These are phyloP conservation scores for Hoplodrina ambigua DNA, from an alignment of 2,888 invertebrate genomes.

Conservation along the genomic window DNA sequence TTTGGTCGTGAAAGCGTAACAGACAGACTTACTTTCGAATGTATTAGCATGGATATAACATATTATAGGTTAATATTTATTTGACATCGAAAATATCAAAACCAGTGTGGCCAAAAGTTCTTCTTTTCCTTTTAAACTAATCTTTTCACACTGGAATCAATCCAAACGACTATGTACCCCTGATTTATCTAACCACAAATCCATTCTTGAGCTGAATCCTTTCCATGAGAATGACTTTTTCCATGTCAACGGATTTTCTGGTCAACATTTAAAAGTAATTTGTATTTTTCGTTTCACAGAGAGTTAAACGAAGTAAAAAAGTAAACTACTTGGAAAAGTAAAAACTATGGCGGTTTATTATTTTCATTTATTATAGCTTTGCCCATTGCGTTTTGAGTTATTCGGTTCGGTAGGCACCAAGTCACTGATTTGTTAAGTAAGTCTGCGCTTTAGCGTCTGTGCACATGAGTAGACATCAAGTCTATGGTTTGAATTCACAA, in stretches of 20 bases:
- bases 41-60: no score
- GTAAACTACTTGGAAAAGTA: slow-evolving; percentile 45
- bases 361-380: slow-evolving; percentile 26
- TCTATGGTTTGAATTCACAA: slow-evolving; percentile 7
- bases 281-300: slow-evolving; percentile 69
- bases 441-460: slow-evolving; percentile 3
- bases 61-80: no score
- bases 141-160: slow-evolving; percentile 54
- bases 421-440: slow-evolving; percentile 24
- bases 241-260: slow-evolving; percentile 80
- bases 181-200: slow-evolving; percentile 79
- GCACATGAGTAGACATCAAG: slow-evolving; percentile 20
- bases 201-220: slow-evolving; percentile 78
- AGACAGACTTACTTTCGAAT: no score
- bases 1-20: no score
- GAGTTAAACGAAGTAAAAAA: slow-evolving; percentile 59
- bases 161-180: slow-evolving; percentile 65
- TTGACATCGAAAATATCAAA: slow-evolving; percentile 7
- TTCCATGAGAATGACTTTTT: slow-evolving; percentile 82
- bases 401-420: slow-evolving; percentile 12
- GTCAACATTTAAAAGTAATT: slow-evolving; percentile 75
- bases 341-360: slow-evolving; percentile 42
- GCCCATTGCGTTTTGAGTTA: slow-evolving; percentile 14
- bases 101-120: slow-evolving; percentile 3
- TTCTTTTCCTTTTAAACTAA: slow-evolving; percentile 2